Percentiles rank a stretch among this genome's conserved stretches.
These are phyloP conservation scores for Candidula unifasciata DNA, from an alignment of 2,888 invertebrate genomes.

Conservation along the genomic window DNA sequence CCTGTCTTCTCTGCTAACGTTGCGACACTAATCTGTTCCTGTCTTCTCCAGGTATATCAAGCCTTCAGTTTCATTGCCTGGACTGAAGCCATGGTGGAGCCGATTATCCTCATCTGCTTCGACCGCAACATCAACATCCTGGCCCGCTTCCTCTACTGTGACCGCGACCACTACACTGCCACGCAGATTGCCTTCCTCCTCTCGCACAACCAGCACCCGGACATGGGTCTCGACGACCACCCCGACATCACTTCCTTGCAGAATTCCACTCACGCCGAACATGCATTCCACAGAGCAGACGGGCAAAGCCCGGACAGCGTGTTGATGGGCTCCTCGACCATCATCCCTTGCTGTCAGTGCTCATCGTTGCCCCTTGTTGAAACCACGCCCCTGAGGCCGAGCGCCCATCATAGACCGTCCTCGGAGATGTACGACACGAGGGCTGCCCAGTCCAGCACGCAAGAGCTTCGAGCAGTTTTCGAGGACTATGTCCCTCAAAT, in stretches of 20 bases:
- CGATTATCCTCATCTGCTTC: constrained; percentile 75
- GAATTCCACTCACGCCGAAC: constrained; percentile 33
- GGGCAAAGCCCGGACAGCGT: neutral
- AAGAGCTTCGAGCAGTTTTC: constrained; percentile 24
- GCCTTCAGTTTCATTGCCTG: constrained; percentile 77
- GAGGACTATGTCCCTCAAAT: neutral
- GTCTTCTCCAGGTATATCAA: constrained; percentile 68
- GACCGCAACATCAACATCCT: constrained; percentile 75
- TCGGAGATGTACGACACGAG: neutral
- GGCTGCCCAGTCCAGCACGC: neutral
- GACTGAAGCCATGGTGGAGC: constrained; percentile 76
- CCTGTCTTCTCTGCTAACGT: too few species aligned
- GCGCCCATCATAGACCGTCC: neutral
- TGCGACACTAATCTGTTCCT: too few species aligned
- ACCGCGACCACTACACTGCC: constrained; percentile 61
- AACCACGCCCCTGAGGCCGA: constrained; percentile 31
- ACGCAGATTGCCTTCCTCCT: constrained; percentile 64
- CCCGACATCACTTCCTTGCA: constrained; percentile 4
- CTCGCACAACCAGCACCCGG: constrained; percentile 52
- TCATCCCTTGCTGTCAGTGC: constrained; percentile 29
- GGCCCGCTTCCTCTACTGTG: constrained; percentile 68
- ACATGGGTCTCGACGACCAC: neutral
- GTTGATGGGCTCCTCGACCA: neutral
- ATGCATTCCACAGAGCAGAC: constrained; percentile 38
- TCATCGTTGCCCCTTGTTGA: constrained; percentile 6